These are phyloP conservation scores for Arctia plantaginis DNA, from an alignment of 2,888 invertebrate genomes.

Conservation along the genomic window DNA sequence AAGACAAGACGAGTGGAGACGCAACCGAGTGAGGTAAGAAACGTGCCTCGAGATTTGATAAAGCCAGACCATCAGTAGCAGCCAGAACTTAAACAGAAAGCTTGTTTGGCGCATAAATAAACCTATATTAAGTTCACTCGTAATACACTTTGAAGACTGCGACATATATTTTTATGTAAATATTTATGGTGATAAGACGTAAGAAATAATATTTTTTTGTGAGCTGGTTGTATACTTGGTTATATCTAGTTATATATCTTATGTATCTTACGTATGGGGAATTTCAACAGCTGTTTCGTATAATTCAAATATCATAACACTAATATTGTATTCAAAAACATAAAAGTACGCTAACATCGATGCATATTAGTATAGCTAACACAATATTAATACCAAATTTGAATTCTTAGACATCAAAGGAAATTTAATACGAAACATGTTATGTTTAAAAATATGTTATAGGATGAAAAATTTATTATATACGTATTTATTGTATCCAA, in stretches of 20 bases:
- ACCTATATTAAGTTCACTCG: conserved; percentile 2
- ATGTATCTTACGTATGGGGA: not conserved
- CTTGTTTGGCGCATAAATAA: conserved; percentile 15
- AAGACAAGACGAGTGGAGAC: conserved; percentile 21
- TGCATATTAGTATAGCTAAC: too few species aligned
- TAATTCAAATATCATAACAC: not conserved
- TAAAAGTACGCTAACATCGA: too few species aligned
- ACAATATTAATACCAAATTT: too few species aligned
- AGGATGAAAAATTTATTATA: too few species aligned
- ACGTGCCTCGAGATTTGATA: conserved; percentile 11
- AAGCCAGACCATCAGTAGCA: not conserved
- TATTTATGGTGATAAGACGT: not conserved
- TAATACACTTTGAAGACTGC: conserved; percentile 1
- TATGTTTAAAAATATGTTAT: too few species aligned
- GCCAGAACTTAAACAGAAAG: conserved; percentile 9
- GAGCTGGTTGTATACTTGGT: not conserved
- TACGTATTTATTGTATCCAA: too few species aligned
- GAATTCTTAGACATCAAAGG: too few species aligned
- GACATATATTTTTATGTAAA: conserved; percentile 3
- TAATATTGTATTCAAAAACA: too few species aligned
- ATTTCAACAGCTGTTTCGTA: not conserved
- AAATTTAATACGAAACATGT: too few species aligned
- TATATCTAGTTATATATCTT: not conserved
- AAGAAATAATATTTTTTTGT: not conserved
- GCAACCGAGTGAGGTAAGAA: not conserved